Evolutionary conservation across 2,797 vertebrate genomes (phyloP), one percentile per base, ranked within the genome.

Genomic region (Cyclura pinguis): DNA sequence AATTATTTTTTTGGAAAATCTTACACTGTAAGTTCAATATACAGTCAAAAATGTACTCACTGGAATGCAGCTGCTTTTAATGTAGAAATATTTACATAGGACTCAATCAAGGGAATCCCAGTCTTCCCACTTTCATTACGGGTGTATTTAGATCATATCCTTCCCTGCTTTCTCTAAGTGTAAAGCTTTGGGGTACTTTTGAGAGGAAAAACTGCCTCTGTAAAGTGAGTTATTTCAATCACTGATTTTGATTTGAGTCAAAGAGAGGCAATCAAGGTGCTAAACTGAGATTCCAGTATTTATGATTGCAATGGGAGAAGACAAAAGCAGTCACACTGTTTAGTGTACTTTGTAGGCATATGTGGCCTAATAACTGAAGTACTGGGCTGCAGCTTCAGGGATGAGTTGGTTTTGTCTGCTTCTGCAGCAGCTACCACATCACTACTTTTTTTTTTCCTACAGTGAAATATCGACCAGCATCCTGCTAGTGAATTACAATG

Each of bases 251-350:
- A 91, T 89, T 91, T 84, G 67, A 88, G 78, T 92, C 92, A 90
- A 95, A 83, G 90, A 74, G 1, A 50, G 82, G 95, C 57, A 90
- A 92, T 0, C 50, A 85, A 95, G 87, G 88, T 89, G 91, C 90
- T 88, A 93, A 91, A 81, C 86, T 74, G 94, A 94, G 91, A 94
- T 91, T 94, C 93, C 89, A 93, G 93, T 91, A 92, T 86, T 92
- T 77, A 59, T 90, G 86, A 18, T 59, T 59, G 57, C 20, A 59
- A 59, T 59, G 27, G 64, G 7, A 69, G 64, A 27, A 69, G 27
- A 69, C 64, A 69, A 29, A 29, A 69, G 7, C 64, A 69, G 29
- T 32, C 64, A 32, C 27, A 69, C 64, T 24, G 24, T 69, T 69
- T 69, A 1, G 9, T 27, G 2, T 69, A 27, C 27, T 32, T 69